Evolutionary conservation across 2,797 vertebrate species (phyloP), one percentile per base, ranked within the genome.

Genomic region (Hydrophis major): DNA sequence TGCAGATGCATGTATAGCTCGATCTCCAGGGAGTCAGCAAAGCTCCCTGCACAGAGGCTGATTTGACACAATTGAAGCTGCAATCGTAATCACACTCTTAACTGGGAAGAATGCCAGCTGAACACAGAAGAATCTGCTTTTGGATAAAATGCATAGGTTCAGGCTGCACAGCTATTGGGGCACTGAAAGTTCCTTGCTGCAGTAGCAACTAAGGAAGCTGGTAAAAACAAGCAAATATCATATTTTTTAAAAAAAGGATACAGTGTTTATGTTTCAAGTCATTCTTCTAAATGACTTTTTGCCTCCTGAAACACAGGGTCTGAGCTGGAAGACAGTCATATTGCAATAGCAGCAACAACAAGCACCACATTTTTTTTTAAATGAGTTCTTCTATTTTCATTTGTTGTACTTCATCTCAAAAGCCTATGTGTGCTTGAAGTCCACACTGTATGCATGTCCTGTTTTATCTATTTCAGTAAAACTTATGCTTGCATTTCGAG

Each of bases 181-280:
- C 6, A 88, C 13, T 32, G 4, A 56, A 63, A 32, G 2, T 6
- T 87, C 11, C 20, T 37, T 61, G 61, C 2, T 55, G 18, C 88
- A 32, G 4, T 56, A 93, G 28, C 55, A 93, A 78, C 16, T 87
- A 88, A 88, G 90, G 20, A 94, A 89, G 6, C 89, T 60, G 42
- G 11, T 57, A 32, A 55, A 55, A 89, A 53, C 92, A 95, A 96
- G 88, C 83, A 74, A 78, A 4, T 25, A 56, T 14, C 27, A 16
- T 28, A 90, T 93, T 20, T 69, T 53, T 61, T 47, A 6, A 47
- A 47, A 56, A 83, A 47, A 95, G 93, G 92, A 87, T 6, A 0
- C 86, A 94, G 32, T 3, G 22, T 94, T 93, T 95, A 55, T 56
- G 55, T 61, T 69, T 55, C 90, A 94, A 90, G 47, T 28, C 14